Conservation (phyloP, 2,888 invertebrate genomes). For the Synergus umbraculus region DNA sequence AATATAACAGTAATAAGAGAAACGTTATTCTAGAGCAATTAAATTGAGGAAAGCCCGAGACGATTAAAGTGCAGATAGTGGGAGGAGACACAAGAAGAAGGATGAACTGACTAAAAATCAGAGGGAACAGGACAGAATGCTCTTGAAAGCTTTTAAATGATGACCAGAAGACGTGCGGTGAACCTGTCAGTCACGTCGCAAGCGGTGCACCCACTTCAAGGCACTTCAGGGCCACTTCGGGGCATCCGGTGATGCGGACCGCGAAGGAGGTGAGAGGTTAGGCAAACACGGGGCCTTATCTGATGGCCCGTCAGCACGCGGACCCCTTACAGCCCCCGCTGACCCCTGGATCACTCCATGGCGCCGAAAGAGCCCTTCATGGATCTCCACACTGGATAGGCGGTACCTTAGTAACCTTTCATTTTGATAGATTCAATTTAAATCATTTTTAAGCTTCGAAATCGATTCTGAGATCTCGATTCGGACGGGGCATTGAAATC, state of each 20-base stretch:
- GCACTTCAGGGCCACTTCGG: constrained; percentile 61
- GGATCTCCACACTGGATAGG: constrained; percentile 57
- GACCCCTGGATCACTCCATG: constrained; percentile 56
- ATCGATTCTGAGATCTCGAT: constrained; percentile 27
- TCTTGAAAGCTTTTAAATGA: constrained; percentile 67
- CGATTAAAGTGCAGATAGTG: background rate
- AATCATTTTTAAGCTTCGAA: constrained; percentile 50
- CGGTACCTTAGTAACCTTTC: constrained; percentile 59
- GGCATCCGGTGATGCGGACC: constrained; percentile 58
- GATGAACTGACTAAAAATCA: background rate
- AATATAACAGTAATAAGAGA: background rate
- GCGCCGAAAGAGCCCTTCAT: constrained; percentile 49
- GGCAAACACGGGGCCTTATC: constrained; percentile 75
- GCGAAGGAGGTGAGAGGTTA: constrained; percentile 74
- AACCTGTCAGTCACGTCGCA: constrained; percentile 68
- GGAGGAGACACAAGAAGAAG: background rate
- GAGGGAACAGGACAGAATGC: constrained; percentile 27
- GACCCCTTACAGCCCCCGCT: constrained; percentile 58
- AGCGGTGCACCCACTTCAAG: constrained; percentile 68
- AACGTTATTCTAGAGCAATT: background rate
- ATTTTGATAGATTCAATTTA: constrained; percentile 69
- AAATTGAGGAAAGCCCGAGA: background rate
- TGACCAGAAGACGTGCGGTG: constrained; percentile 62
- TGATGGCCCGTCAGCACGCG: constrained; percentile 75
- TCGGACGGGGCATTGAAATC: background rate